Conservation (phyloP, 2,888 invertebrate species). For the Heliconius ismenius region DNA sequence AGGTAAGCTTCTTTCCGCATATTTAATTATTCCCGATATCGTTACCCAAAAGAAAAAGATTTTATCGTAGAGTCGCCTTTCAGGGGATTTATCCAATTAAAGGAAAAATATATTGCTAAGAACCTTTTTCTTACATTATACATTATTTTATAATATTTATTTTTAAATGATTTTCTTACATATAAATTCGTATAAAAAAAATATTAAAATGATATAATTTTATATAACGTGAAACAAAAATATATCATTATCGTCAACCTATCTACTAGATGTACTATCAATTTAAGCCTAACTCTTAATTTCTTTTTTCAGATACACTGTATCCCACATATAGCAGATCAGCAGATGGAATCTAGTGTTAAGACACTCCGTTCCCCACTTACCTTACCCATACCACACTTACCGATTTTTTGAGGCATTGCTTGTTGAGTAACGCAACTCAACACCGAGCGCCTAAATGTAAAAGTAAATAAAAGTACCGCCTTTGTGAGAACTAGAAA, state of each 20-base stretch:
- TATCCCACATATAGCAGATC: no score
- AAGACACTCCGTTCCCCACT: no score
- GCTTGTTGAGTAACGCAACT: no score
- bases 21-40: constrained; percentile 62
- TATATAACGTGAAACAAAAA: no score
- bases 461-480: neutral
- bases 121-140: neutral
- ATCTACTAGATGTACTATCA: neutral
- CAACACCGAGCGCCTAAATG: neutral
- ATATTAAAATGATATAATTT: no score
- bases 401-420: no score
- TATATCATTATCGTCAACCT: no score
- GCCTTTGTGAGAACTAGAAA: neutral
- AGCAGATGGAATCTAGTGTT: no score
- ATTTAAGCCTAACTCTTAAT: neutral
- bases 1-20: constrained; percentile 61
- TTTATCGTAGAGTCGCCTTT: constrained; percentile 62
- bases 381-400: no score
- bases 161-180: neutral
- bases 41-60: constrained; percentile 56
- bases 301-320: no score
- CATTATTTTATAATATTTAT: neutral
- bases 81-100: constrained; percentile 76
- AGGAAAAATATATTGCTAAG: constrained; percentile 40
- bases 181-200: no score